Evolutionary conservation across 2,888 invertebrate species (phyloP).

Genomic region (Ceriagrion tenellum): DNA sequence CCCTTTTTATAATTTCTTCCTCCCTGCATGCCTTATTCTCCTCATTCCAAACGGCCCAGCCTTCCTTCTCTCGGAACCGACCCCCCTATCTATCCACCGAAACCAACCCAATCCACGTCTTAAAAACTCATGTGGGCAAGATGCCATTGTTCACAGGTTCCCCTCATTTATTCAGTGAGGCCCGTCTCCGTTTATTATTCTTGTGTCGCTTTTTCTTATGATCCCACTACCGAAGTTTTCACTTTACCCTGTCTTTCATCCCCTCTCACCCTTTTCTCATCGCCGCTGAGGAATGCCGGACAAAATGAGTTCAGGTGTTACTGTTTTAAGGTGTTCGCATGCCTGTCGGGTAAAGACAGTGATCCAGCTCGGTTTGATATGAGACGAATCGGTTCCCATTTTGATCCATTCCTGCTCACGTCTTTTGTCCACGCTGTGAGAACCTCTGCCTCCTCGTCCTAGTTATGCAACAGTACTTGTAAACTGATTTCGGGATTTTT

Average conservation of each 20-base stretch:
- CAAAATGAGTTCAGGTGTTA: constrained; percentile 38
- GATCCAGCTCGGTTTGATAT: neutral
- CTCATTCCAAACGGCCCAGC: neutral
- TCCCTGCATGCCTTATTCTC: neutral
- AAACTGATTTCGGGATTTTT: too few species aligned
- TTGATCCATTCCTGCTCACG: neutral
- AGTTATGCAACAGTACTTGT: too few species aligned
- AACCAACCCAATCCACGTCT: constrained; percentile 9
- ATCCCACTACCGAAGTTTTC: neutral
- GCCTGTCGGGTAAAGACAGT: neutral
- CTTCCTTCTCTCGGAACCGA: neutral
- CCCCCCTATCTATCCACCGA: neutral
- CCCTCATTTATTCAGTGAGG: constrained; percentile 19
- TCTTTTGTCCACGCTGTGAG: neutral
- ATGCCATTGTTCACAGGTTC: constrained; percentile 51
- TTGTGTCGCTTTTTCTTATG: neutral
- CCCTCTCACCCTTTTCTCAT: neutral
- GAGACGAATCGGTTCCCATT: neutral
- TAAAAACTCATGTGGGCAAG: constrained; percentile 30
- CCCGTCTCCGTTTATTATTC: neutral
- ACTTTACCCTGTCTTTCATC: neutral
- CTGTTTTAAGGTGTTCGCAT: neutral
- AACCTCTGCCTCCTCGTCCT: neutral
- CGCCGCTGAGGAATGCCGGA: neutral
- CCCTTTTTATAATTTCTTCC: neutral